A percentile compares a stretch with the other conserved stretches of the same genome.
Evolutionary conservation across 2,113 vertebrate species (phyloP).

Genomic region (Mustela nigripes): DNA sequence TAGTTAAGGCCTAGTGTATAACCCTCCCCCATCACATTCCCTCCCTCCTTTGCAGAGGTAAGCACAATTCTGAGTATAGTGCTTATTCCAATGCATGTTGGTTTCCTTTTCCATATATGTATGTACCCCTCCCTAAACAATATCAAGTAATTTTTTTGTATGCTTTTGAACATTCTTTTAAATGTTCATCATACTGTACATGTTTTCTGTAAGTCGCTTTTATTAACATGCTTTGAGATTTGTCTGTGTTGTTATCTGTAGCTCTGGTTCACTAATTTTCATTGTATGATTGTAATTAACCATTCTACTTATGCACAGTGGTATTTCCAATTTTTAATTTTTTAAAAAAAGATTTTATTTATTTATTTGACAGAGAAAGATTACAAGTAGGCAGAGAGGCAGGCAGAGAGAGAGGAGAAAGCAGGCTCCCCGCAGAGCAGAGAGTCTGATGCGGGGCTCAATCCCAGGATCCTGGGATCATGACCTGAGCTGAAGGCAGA

Average conservation of each 20-base stretch:
- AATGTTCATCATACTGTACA: background rate
- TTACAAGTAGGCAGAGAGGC: too few relatives aligned
- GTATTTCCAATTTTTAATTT: background rate
- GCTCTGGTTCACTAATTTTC: background rate
- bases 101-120: background rate
- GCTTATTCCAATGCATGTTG: background rate
- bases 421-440: too few relatives aligned
- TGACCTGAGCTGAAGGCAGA: too few relatives aligned
- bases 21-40: background rate
- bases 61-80: background rate
- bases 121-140: background rate
- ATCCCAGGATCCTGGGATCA: too few relatives aligned
- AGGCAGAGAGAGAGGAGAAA: too few relatives aligned
- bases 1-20: background rate
- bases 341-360: too few relatives aligned
- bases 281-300: background rate
- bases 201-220: conserved; percentile 4
- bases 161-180: conserved; percentile 46
- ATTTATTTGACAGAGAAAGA: too few relatives aligned
- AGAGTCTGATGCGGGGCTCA: too few relatives aligned
- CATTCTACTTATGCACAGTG: background rate
- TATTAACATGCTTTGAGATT: background rate
- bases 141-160: background rate
- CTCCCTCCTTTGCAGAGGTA: background rate
- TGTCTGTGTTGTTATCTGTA: background rate